A percentile compares a stretch with the other conserved stretches of the same genome.
These are phyloP conservation scores for Troglohyphantes excavatus DNA, from an alignment of 2,888 invertebrate species.

Conservation along the genomic window DNA sequence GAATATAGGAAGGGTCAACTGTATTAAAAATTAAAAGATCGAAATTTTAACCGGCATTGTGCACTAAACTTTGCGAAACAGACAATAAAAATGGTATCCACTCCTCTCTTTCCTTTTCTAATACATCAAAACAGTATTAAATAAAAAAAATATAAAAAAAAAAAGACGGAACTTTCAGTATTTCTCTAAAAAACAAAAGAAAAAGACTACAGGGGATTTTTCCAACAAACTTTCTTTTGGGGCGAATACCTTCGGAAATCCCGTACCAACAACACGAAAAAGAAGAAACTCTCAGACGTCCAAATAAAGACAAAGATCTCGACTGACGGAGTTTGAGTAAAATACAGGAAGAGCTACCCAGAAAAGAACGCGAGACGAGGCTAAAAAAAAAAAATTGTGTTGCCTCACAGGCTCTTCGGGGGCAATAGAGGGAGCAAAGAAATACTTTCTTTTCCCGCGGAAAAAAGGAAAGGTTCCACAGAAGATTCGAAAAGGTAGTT, in stretches of 20 bases:
- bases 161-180: background rate
- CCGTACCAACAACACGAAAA: background rate
- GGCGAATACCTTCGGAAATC: constrained; percentile 8
- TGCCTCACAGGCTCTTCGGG: background rate
- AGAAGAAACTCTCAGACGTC: background rate
- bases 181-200: background rate
- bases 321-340: constrained; percentile 19
- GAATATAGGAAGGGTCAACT: no score
- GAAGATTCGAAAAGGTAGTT: constrained; percentile 10
- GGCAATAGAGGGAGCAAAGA: background rate
- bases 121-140: no score
- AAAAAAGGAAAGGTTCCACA: background rate
- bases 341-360: constrained; percentile 10
- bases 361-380: background rate
- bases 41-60: no score
- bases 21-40: no score
- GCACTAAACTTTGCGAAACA: no score
- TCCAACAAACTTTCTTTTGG: background rate
- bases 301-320: constrained; percentile 75
- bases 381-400: constrained; percentile 17
- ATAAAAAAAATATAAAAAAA: background rate
- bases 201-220: background rate
- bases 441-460: background rate
- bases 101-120: no score
- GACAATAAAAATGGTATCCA: no score